Percentiles rank a stretch among this genome's conserved stretches.
These are phyloP conservation scores for Setipinna tenuifilis DNA, from an alignment of 2,797 vertebrate genomes.

Conservation along the genomic window DNA sequence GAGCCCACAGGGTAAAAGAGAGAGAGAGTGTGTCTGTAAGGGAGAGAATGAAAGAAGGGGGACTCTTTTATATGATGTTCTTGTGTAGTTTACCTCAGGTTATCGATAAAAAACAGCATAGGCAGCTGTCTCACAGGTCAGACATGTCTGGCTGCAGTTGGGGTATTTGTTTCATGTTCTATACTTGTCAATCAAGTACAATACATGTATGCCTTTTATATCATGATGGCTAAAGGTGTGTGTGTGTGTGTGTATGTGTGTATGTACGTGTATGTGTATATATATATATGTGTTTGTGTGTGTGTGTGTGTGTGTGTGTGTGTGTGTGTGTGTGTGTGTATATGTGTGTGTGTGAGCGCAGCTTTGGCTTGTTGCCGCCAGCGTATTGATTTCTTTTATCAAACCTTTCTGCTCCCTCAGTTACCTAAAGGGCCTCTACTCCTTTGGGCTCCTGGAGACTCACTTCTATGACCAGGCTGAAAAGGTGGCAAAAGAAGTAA, in stretches of 20 bases:
- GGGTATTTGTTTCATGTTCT: neutral
- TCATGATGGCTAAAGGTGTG: no score
- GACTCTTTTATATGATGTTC: neutral
- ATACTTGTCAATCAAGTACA: neutral
- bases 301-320: no score
- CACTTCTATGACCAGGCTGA: constrained; percentile 86
- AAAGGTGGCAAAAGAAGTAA: constrained; percentile 89
- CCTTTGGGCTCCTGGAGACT: constrained; percentile 94
- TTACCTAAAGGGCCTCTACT: constrained; percentile 89
- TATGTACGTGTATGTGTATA: no score
- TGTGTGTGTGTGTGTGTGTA: no score
- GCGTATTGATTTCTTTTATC: neutral
- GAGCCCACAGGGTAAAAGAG: no score
- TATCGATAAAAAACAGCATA: neutral
- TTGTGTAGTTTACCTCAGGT: neutral
- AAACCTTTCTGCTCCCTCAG: constrained; percentile 63
- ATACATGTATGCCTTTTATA: no score
- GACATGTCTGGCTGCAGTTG: neutral
- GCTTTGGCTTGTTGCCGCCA: neutral
- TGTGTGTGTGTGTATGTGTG: no score
- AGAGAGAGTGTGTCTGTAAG: no score
- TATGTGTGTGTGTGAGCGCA: neutral
- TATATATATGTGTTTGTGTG: no score
- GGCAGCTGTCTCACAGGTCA: neutral
- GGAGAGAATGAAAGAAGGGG: neutral